These are phyloP conservation scores for Strongylocentrotus purpuratus DNA, from an alignment of 35 echinoderm and acorn worm genomes.

Conservation along the genomic window DNA sequence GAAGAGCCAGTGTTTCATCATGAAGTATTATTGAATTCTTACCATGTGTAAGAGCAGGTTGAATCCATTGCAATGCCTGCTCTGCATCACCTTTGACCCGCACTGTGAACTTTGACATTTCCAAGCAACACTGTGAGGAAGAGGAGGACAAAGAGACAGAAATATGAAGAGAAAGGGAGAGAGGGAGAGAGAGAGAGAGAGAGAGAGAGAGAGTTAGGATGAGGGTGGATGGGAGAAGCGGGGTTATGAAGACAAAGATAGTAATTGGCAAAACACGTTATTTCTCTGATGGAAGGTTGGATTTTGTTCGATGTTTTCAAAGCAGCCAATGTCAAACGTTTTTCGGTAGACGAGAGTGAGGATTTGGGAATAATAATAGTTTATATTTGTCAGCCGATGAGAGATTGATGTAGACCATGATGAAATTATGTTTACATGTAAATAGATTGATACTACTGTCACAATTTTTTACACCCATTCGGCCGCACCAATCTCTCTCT, in stretches of 20 bases:
- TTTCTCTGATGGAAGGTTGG: too few species aligned
- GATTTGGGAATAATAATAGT: too few species aligned
- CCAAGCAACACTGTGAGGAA: conserved; percentile 12
- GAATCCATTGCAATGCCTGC: conserved; percentile 8
- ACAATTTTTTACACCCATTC: neutral
- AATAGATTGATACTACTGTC: neutral
- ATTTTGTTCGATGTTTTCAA: too few species aligned
- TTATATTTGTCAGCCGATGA: too few species aligned
- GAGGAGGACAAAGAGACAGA: neutral
- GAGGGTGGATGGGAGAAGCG: neutral
- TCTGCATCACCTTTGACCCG: conserved; percentile 31
- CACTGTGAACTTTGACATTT: conserved; percentile 35
- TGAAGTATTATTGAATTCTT: neutral
- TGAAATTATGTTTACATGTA: neutral
- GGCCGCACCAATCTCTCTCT: too few species aligned
- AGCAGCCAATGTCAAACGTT: too few species aligned
- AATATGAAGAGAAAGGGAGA: neutral
- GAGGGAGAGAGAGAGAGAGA: neutral
- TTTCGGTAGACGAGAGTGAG: too few species aligned
- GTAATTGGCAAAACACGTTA: neutral
- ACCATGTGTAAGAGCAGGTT: neutral
- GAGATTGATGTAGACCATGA: too few species aligned
- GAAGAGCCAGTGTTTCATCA: too few species aligned
- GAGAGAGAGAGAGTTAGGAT: neutral
- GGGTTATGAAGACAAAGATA: neutral